Base-by-base conservation (phyloP, 2,113 vertebrate genomes). In the Phrynosoma platyrhinos region DNA sequence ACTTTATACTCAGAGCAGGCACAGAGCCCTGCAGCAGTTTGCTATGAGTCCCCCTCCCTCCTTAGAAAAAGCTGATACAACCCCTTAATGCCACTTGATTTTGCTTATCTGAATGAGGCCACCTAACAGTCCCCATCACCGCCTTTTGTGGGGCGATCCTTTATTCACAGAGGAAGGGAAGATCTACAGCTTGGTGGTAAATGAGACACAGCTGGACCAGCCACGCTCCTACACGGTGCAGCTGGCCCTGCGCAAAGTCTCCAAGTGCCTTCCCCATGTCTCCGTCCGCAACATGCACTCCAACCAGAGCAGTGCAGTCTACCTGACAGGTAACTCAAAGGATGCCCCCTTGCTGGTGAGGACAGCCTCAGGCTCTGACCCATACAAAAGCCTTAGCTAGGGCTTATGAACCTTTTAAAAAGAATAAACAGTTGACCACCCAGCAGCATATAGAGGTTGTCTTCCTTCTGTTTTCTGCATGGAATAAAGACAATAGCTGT, bases 181-280 rank as follows among this genome's bases (percentile, higher is more conserved):
- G 85, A 94, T 97, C 86, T 97, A 96, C 91, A 93, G 93, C 25
- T n/a, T 97, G 91, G 92, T 92, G 3, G 93, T 97, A 89, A 96
- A 96, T 64, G 96, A 97, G 88, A 96, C 94, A 0, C 95, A 97
- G 75, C 89, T 97, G 79, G 95, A 95, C 79, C 94, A 94, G 85
- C 94, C 95, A 0, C 93, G 89, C 14, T 94, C 94, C 91, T 96
- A 96, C 91, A 96, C 95, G 0, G 94, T 95, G 7, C 95, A 96
- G 78, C 75, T 97, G 84, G 90, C 94, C 5, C 90, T 96, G 36
- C 94, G 95, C 78, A 96, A 94, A 64, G 89, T 97, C 62, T 96
- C 95, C 62, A 89, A 74, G 3, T 94, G 91, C 53, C 93, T 96
- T 40, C 94, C 95, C 32, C 93, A 96, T 84, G 68, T 95, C 83